Percentiles rank a stretch among this genome's conserved stretches.
Evolutionary conservation across 64 coral and sea anemone species (phyloP).

Genomic region (Trachythela sp.): DNA sequence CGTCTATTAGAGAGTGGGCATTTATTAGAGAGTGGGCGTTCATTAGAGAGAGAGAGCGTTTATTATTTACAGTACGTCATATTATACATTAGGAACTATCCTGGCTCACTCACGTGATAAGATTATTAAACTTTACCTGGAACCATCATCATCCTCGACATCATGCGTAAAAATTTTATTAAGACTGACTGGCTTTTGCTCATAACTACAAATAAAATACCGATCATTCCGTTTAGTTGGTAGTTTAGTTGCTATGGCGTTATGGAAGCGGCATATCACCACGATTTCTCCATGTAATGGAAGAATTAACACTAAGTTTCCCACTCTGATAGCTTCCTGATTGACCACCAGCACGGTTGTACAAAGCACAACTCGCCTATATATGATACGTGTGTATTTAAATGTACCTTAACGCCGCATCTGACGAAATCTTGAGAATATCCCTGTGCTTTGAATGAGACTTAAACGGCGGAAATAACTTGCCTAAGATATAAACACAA

Average conservation of each 20-base stretch:
- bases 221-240: not conserved
- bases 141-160: not conserved
- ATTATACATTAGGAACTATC: no score
- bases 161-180: not conserved
- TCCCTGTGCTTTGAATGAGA: constrained; percentile 46
- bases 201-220: not conserved
- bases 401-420: constrained; percentile 41
- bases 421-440: constrained; percentile 45
- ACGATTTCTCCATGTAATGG: no score
- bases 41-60: no score
- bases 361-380: no score
- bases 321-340: no score
- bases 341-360: no score
- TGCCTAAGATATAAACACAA: constrained; percentile 11
- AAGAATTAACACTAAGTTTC: no score
- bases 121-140: not conserved
- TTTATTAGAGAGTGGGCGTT: no score
- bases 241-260: no score
- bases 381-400: not conserved
- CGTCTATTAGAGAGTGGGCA: no score
- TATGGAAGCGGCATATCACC: no score
- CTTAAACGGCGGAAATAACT: constrained; percentile 58
- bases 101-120: not conserved
- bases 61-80: no score
- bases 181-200: not conserved